These are phyloP conservation scores for Bombyx mori DNA, from an alignment of 1,140 invertebrate species.

Conservation along the genomic window ASM3026992v2 NC_085130.1:9652001-9652500, in stretches of 20 bases:
- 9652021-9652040: too few relatives aligned
- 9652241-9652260: conserved; percentile 63
- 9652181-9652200: conserved; percentile 22
- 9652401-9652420: conserved; percentile 30
- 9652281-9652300: conserved; percentile 54
- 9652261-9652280: conserved; percentile 46
- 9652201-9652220: conserved; percentile 38
- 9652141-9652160: conserved; percentile 66
- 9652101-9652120: conserved; percentile 53
- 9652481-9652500: not conserved
- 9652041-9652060: conserved; percentile 18
- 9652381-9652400: conserved; percentile 6
- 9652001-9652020: too few relatives aligned
- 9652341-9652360: not conserved
- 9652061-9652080: conserved; percentile 54
- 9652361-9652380: too few relatives aligned
- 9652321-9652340: conserved; percentile 45
- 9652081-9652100: conserved; percentile 44
- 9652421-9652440: conserved; percentile 62
- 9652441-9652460: conserved; percentile 57
- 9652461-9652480: conserved; percentile 26
- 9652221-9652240: conserved; percentile 64
- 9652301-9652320: conserved; percentile 21
- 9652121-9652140: conserved; percentile 63
- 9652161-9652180: conserved; percentile 34